phyloP scores from a whole-genome alignment of 2,797 vertebrate species.

The Gymnodraco acuticeps region DNA sequence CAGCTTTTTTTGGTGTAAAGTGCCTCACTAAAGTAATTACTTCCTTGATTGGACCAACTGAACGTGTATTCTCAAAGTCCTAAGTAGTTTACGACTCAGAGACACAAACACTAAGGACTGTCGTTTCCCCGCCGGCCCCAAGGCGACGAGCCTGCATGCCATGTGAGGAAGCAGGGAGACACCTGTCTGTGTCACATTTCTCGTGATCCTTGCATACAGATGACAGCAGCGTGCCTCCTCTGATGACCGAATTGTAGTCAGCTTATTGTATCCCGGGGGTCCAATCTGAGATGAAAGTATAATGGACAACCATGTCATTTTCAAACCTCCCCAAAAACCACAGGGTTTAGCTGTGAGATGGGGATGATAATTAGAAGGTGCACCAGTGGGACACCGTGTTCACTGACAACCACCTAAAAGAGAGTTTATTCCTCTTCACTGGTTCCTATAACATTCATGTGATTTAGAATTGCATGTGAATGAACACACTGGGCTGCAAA shows the following conservation, averaged over 20 bases:
- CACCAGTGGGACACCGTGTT: slow-evolving; percentile 62
- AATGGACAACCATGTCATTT: slow-evolving; percentile 54
- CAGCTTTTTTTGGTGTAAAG: slow-evolving; percentile 64
- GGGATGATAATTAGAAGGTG: slow-evolving; percentile 67
- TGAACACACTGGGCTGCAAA: slow-evolving; percentile 55
- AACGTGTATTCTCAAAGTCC: slow-evolving; percentile 75
- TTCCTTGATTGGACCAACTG: slow-evolving; percentile 77
- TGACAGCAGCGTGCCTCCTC: slow-evolving; percentile 25
- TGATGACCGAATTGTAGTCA: slow-evolving; percentile 36
- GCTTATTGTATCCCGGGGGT: slow-evolving; percentile 49
- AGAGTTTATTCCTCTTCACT: slow-evolving; percentile 58
- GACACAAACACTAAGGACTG: slow-evolving; percentile 59
- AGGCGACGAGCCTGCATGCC: slow-evolving; percentile 63
- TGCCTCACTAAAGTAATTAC: slow-evolving; percentile 79
- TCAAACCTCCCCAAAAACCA: slow-evolving; percentile 51
- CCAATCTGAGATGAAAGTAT: slow-evolving; percentile 44
- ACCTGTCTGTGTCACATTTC: slow-evolving; percentile 68
- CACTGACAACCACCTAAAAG: slow-evolving; percentile 51
- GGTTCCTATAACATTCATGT: slow-evolving; percentile 50
- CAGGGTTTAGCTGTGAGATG: slow-evolving; percentile 49
- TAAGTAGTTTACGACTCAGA: slow-evolving; percentile 80
- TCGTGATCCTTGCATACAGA: slow-evolving; percentile 33
- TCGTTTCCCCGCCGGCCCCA: slow-evolving; percentile 53
- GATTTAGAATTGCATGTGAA: slow-evolving; percentile 67
- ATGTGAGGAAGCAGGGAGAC: slow-evolving; percentile 65